Percentiles rank a stretch among this genome's conserved stretches.
Conservation (phyloP, 2,888 invertebrate genomes). For the Pyralis farinalis region DNA sequence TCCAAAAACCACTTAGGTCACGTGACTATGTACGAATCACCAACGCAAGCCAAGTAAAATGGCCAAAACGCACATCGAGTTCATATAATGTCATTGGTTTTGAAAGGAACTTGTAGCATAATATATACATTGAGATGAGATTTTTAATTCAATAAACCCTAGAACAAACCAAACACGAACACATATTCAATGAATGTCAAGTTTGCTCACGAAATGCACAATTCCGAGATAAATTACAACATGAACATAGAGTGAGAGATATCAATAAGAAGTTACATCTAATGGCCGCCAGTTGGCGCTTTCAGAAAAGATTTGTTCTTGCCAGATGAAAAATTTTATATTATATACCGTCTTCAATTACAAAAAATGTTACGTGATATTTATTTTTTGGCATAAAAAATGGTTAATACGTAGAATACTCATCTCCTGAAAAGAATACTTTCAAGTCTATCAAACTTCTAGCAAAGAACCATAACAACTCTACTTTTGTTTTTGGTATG, state of each 20-base stretch:
- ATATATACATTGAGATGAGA: constrained; percentile 64
- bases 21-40: constrained; percentile 81
- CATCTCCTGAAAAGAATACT: too few species aligned
- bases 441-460: too few species aligned
- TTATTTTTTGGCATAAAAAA: too few species aligned
- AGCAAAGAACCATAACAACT: too few species aligned
- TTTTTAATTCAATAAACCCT: constrained; percentile 43
- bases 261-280: constrained; percentile 72
- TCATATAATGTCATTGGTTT: constrained; percentile 76
- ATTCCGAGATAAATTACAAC: constrained; percentile 62
- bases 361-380: too few species aligned
- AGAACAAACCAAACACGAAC: constrained; percentile 56
- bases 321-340: constrained; percentile 17
- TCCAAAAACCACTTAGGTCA: constrained; percentile 76
- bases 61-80: constrained; percentile 81
- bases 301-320: constrained; percentile 20
- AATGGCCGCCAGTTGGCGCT: constrained; percentile 67
- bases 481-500: too few species aligned
- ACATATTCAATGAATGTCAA: constrained; percentile 58
- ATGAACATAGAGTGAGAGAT: constrained; percentile 69
- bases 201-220: constrained; percentile 63
- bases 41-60: constrained; percentile 81
- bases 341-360: background rate
- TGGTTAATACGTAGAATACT: too few species aligned
- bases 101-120: constrained; percentile 66